Evolutionary conservation across 2,113 vertebrate species (phyloP).

Genomic region (Taurulus bubalis): DNA sequence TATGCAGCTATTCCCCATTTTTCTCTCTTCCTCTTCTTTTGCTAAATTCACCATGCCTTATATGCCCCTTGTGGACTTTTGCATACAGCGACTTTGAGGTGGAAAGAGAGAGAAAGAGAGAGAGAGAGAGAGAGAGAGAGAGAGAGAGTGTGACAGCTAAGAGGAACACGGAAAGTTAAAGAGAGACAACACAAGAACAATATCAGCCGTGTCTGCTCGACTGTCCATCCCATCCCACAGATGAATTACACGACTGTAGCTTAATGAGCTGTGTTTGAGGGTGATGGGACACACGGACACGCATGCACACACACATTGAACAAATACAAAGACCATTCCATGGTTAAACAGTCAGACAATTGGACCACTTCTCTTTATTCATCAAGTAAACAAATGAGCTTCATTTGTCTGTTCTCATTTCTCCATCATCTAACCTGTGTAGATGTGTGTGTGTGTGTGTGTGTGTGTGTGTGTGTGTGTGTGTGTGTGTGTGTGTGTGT

Average conservation of each 20-base stretch:
- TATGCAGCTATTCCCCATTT: background rate
- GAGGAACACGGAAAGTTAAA: conserved; percentile 22
- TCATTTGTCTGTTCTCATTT: conserved; percentile 66
- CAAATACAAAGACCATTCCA: conserved; percentile 61
- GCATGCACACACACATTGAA: conserved; percentile 44
- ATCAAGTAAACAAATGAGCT: conserved; percentile 78
- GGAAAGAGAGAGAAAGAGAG: conserved; percentile 7
- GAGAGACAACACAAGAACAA: conserved; percentile 28
- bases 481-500: conserved; percentile 7
- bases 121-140: too few relatives aligned
- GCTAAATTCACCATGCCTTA: background rate
- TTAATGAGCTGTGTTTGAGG: conserved; percentile 77
- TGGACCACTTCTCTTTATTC: conserved; percentile 75
- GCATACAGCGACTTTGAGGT: background rate
- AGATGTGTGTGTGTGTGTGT: conserved; percentile 1
- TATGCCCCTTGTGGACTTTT: background rate
- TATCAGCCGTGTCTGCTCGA: conserved; percentile 17
- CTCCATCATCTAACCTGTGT: conserved; percentile 60
- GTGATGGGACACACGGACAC: conserved; percentile 54
- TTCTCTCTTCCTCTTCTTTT: background rate
- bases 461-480: conserved; percentile 14
- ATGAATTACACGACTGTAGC: conserved; percentile 69
- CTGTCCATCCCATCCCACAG: conserved; percentile 59
- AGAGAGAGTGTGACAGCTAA: conserved; percentile 8
- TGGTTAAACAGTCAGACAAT: conserved; percentile 74